A percentile compares a stretch with the other conserved stretches of the same genome.
Evolutionary conservation across 2,113 vertebrate genomes (phyloP).

Genomic region (Choloepus hoffmanni): DNA sequence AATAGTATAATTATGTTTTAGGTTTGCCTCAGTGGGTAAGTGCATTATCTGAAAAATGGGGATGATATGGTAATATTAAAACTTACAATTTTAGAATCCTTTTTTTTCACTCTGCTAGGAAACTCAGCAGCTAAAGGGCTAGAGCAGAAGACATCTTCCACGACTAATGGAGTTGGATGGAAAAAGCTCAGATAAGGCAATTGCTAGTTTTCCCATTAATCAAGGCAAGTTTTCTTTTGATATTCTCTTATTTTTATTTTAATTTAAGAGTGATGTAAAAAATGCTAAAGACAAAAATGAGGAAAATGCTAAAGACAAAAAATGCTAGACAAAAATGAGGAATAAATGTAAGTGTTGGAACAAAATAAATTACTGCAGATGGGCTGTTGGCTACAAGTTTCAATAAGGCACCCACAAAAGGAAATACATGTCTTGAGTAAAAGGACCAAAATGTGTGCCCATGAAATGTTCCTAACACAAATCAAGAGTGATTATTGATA

Average conservation of each 20-base stretch:
- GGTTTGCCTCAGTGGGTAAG: not conserved
- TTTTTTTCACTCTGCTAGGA: not conserved
- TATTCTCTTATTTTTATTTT: not conserved
- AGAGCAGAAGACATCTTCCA: not conserved
- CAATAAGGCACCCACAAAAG: not conserved
- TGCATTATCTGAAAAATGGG: not conserved
- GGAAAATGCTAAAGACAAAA: no score
- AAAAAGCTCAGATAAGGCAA: not conserved
- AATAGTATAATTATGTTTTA: constrained; percentile 13
- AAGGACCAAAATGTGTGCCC: not conserved
- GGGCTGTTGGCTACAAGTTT: not conserved
- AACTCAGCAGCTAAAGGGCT: not conserved
- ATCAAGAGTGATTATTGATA: not conserved
- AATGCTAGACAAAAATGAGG: not conserved
- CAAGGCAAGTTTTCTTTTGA: not conserved
- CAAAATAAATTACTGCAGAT: not conserved
- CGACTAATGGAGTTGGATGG: not conserved
- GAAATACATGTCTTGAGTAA: not conserved
- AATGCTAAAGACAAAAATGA: not conserved
- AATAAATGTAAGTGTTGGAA: not conserved
- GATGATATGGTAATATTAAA: not conserved
- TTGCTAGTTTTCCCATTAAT: not conserved
- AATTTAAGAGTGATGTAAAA: not conserved
- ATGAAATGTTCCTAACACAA: not conserved
- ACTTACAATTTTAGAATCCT: not conserved